A percentile compares a stretch with the other conserved stretches of the same genome.
Evolutionary conservation across 2,113 vertebrate species (phyloP).

Genomic region (Xiphophorus couchianus): DNA sequence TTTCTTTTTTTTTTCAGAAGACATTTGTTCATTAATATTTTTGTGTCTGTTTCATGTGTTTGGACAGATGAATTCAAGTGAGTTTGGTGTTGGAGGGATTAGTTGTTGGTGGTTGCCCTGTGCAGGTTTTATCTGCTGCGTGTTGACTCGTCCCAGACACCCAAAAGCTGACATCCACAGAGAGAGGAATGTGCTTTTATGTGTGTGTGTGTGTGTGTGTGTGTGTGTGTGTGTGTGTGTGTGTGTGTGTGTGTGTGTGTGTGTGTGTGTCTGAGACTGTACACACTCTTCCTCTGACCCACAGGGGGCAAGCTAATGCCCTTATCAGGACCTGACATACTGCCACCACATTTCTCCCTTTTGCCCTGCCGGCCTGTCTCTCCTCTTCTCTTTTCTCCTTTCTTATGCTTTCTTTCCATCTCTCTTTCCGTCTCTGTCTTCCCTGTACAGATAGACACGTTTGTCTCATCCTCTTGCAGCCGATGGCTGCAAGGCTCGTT

Average conservation of each 20-base stretch:
- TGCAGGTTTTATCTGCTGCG: conserved; percentile 64
- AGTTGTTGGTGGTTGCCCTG: conserved; percentile 54
- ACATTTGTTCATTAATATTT: conserved; percentile 41
- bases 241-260: conserved; percentile 8
- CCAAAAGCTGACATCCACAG: conserved; percentile 66
- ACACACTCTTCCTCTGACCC: conserved; percentile 66
- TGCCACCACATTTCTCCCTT: conserved; percentile 66
- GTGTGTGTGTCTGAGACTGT: not conserved
- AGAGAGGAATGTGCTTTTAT: conserved; percentile 32
- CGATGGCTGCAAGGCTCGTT: conserved; percentile 54
- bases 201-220: not conserved
- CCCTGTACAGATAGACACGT: conserved; percentile 39
- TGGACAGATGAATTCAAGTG: conserved; percentile 42
- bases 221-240: not conserved
- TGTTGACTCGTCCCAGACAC: conserved; percentile 57
- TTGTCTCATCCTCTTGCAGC: conserved; percentile 35
- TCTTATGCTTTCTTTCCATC: conserved; percentile 30
- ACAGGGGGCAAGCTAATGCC: conserved; percentile 81
- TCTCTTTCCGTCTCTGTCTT: conserved; percentile 25
- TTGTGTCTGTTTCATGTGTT: conserved; percentile 37
- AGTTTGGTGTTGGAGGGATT: conserved; percentile 49
- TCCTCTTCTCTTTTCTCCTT: conserved; percentile 17
- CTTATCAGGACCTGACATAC: conserved; percentile 79
- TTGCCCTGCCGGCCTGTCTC: conserved; percentile 44
- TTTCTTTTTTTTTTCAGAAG: not conserved